These are phyloP conservation scores for Halcyon badia DNA, from an alignment of 2,797 vertebrate genomes.

Conservation along the genomic window DNA sequence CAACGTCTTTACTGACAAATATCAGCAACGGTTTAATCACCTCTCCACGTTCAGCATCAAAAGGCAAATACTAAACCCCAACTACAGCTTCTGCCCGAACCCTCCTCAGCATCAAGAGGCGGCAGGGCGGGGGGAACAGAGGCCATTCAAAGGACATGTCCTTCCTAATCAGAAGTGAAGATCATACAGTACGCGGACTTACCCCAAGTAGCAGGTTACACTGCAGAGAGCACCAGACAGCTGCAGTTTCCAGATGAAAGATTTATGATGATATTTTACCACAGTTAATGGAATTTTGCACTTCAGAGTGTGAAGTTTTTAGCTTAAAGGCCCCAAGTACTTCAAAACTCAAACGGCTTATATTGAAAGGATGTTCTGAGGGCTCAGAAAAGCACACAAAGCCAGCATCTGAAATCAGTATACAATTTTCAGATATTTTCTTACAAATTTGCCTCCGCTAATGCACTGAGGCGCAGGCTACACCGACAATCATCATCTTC, in stretches of 20 bases:
- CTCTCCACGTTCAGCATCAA: background rate
- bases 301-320: background rate
- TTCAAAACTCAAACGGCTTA: background rate
- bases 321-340: background rate
- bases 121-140: background rate
- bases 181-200: background rate
- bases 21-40: background rate
- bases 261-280: constrained; percentile 8
- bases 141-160: background rate
- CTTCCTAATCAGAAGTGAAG: background rate
- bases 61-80: background rate
- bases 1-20: background rate
- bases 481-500: background rate
- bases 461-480: background rate
- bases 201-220: background rate
- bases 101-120: background rate
- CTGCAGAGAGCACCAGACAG: background rate
- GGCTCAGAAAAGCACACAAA: background rate
- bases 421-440: background rate
- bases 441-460: background rate
- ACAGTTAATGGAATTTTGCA: background rate
- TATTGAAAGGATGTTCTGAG: background rate
- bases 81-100: background rate
- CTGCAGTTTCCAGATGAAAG: background rate
- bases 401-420: background rate